Conservation (phyloP, 2,888 invertebrate genomes). For the Cheiracanthium punctorium region DNA sequence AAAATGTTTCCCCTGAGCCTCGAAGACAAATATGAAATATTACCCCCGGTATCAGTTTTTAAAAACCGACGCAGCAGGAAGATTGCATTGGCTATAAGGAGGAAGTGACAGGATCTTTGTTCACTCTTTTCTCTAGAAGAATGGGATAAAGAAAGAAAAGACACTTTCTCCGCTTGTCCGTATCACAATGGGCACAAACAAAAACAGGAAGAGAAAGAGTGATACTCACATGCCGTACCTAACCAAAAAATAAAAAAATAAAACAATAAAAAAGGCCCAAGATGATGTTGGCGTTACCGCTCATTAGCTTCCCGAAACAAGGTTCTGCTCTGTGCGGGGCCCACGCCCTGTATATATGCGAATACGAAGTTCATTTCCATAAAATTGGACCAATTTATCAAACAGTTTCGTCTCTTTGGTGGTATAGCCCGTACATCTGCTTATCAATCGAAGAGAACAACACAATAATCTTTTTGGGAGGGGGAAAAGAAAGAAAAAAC, state of each 20-base stretch:
- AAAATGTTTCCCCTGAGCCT: too few species aligned
- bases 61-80: not conserved
- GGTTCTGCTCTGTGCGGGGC: slow-evolving; percentile 39
- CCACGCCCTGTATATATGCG: too few species aligned
- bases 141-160: not conserved
- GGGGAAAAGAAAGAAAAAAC: too few species aligned
- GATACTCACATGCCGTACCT: not conserved
- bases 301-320: slow-evolving; percentile 17
- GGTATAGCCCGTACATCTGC: not conserved
- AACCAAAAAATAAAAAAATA: not conserved
- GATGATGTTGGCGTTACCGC: not conserved
- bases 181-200: not conserved
- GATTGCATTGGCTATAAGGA: not conserved
- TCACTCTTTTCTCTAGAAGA: not conserved
- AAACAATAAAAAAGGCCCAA: too few species aligned
- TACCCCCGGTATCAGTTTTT: not conserved
- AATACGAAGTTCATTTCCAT: slow-evolving; percentile 30
- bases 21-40: not conserved
- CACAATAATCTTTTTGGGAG: not conserved
- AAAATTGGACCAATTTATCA: slow-evolving; percentile 50
- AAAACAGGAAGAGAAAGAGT: slow-evolving; percentile 6
- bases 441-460: slow-evolving; percentile 18
- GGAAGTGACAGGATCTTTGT: not conserved
- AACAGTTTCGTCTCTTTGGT: not conserved
- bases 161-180: not conserved